These are phyloP conservation scores for Pseudomyrmex pallidus DNA, from an alignment of 1,140 invertebrate species.

Conservation along the genomic window DNA sequence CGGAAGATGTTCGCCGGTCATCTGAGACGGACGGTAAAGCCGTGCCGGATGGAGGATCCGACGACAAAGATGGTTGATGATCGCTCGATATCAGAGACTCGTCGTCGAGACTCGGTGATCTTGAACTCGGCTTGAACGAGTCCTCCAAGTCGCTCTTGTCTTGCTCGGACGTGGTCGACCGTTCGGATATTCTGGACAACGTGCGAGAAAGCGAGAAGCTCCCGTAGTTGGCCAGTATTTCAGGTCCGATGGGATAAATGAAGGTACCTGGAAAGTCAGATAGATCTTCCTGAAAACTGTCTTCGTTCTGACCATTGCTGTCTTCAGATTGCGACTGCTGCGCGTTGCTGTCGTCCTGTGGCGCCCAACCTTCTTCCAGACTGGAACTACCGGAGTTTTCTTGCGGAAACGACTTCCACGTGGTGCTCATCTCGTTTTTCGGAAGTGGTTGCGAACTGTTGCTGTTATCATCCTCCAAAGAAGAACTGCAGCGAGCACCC, in stretches of 20 bases:
- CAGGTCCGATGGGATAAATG: slow-evolving; percentile 89
- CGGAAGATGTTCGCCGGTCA: slow-evolving; percentile 91
- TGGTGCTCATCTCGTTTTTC: slow-evolving; percentile 88
- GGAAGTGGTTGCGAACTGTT: slow-evolving; percentile 89
- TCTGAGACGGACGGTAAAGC: slow-evolving; percentile 87
- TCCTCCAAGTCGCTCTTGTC: slow-evolving; percentile 92
- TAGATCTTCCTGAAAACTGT: slow-evolving; percentile 90
- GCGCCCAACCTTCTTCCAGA: slow-evolving; percentile 92
- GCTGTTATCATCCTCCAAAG: slow-evolving; percentile 86
- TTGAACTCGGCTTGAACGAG: slow-evolving; percentile 92
- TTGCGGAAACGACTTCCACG: slow-evolving; percentile 92
- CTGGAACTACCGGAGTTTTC: slow-evolving; percentile 92
- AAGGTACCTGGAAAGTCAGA: slow-evolving; percentile 90
- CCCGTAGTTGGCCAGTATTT: slow-evolving; percentile 89
- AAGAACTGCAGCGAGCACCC: slow-evolving; percentile 74
- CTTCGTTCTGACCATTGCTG: slow-evolving; percentile 87
- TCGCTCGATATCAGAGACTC: slow-evolving; percentile 93
- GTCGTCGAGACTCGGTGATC: slow-evolving; percentile 93
- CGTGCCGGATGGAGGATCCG: slow-evolving; percentile 88
- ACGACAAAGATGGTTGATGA: slow-evolving; percentile 93
- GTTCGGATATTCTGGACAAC: slow-evolving; percentile 93
- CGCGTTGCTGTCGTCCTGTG: slow-evolving; percentile 89
- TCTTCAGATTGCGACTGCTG: slow-evolving; percentile 86
- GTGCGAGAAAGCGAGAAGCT: slow-evolving; percentile 91
- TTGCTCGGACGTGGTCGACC: slow-evolving; percentile 94